A percentile compares a stretch with the other conserved stretches of the same genome.
phyloP scores from a whole-genome alignment of 2,797 vertebrate species.

The Pseudopleuronectes americanus region DNA sequence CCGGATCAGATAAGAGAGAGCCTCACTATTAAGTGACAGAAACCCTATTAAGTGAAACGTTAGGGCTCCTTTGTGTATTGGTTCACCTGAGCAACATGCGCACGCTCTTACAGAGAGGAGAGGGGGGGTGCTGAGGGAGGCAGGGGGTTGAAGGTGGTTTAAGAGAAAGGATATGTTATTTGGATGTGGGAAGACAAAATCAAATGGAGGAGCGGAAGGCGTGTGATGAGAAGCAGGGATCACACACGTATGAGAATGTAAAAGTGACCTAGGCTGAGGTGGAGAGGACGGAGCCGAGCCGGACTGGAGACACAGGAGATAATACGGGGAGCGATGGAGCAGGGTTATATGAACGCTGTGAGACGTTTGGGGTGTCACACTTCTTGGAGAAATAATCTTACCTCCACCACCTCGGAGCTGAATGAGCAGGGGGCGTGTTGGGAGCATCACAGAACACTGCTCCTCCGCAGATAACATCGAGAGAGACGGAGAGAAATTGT shows the following conservation, averaged over 20 bases:
- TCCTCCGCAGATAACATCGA: conserved; percentile 63
- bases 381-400: conserved; percentile 54
- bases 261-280: conserved; percentile 4
- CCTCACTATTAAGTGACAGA: conserved; percentile 65
- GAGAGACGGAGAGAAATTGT: conserved; percentile 45
- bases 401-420: conserved; percentile 29
- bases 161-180: conserved; percentile 42
- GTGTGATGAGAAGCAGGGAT: conserved; percentile 10
- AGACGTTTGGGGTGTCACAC: conserved; percentile 36
- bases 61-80: conserved; percentile 49
- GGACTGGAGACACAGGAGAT: conserved; percentile 8
- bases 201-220: conserved; percentile 23
- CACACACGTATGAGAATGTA: conserved; percentile 41
- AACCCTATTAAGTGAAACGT: conserved; percentile 69
- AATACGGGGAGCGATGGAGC: conserved; percentile 22
- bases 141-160: neutral
- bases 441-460: conserved; percentile 33
- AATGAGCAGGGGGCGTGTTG: conserved; percentile 48
- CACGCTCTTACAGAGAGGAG: conserved; percentile 37
- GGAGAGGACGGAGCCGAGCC: conserved; percentile 5
- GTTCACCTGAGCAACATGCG: conserved; percentile 46
- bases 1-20: conserved; percentile 73
- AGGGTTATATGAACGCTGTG: conserved; percentile 13
- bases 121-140: neutral
- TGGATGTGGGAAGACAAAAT: conserved; percentile 43